Percentiles rank a stretch among this genome's conserved stretches.
Conservation (phyloP, 2,113 vertebrate genomes). For the Hippocampus abdominalis region DNA sequence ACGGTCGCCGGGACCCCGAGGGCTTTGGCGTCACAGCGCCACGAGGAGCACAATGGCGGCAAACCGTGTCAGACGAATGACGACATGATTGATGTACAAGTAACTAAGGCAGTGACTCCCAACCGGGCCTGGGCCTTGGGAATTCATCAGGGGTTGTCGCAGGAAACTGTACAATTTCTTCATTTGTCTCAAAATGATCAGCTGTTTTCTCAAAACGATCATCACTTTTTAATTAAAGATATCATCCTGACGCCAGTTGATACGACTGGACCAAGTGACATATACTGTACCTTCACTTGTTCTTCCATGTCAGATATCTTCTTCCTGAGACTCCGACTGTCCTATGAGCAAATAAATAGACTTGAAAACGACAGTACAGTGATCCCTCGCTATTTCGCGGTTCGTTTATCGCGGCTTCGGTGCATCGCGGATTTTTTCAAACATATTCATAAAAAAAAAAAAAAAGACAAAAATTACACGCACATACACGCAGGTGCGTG, state of each 20-base stretch:
- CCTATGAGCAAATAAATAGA: slow-evolving; percentile 33
- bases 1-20: slow-evolving; percentile 28
- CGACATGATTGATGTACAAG: background rate
- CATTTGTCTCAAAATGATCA: background rate
- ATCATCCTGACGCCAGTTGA: too few species aligned
- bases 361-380: background rate
- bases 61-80: slow-evolving; percentile 9
- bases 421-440: too few species aligned
- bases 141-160: too few species aligned
- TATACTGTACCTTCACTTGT: slow-evolving; percentile 59
- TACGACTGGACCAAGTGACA: background rate
- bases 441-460: too few species aligned
- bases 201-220: background rate
- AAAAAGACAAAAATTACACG: too few species aligned
- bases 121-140: background rate
- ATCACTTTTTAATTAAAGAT: too few species aligned
- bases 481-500: too few species aligned
- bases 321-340: slow-evolving; percentile 57
- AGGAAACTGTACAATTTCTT: background rate
- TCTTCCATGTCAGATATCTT: slow-evolving; percentile 69
- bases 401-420: too few species aligned
- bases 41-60: slow-evolving; percentile 52
- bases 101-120: background rate
- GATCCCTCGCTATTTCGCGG: too few species aligned
- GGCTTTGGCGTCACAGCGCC: slow-evolving; percentile 32